Conservation (phyloP, 2,888 invertebrate genomes). For the Drosophila mimetica region DNA sequence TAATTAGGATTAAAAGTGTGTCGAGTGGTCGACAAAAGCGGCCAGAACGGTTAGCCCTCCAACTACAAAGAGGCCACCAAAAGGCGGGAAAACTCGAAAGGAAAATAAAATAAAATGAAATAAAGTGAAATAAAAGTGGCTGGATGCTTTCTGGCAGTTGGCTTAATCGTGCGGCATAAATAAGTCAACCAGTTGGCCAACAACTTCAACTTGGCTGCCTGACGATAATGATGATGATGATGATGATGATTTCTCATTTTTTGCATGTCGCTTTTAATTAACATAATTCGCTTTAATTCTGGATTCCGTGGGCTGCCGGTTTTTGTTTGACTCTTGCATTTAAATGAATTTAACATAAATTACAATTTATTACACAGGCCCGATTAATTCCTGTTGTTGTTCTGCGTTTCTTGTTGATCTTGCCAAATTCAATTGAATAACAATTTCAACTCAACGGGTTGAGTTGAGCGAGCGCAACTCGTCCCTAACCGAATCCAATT, state of each 20-base stretch:
- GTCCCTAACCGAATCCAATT: slow-evolving; percentile 24
- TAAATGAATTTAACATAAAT: slow-evolving; percentile 54
- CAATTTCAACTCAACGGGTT: slow-evolving; percentile 16
- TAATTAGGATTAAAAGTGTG: slow-evolving; percentile 58
- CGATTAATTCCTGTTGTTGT: slow-evolving; percentile 9
- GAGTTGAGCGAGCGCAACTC: too few species aligned
- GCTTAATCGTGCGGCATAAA: slow-evolving; percentile 71
- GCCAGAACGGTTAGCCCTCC: slow-evolving; percentile 29
- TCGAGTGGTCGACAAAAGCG: slow-evolving; percentile 37
- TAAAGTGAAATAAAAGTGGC: slow-evolving; percentile 19
- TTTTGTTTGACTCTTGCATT: slow-evolving; percentile 38
- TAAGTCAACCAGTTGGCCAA: slow-evolving; percentile 66
- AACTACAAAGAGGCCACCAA: slow-evolving; percentile 13
- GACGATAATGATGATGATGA: slow-evolving; percentile 7
- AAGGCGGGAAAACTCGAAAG: slow-evolving; percentile 19
- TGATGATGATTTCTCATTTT: slow-evolving; percentile 26
- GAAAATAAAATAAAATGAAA: slow-evolving; percentile 20
- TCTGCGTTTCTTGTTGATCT: slow-evolving; percentile 9
- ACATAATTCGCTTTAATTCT: slow-evolving; percentile 65
- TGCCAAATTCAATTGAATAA: slow-evolving; percentile 29
- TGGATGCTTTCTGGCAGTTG: slow-evolving; percentile 18
- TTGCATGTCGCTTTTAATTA: slow-evolving; percentile 67
- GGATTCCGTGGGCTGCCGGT: slow-evolving; percentile 26
- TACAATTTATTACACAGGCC: slow-evolving; percentile 44
- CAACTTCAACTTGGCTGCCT: slow-evolving; percentile 48